Base-by-base conservation (phyloP, 2,888 invertebrate species). In the Cheilosia urbana region DNA sequence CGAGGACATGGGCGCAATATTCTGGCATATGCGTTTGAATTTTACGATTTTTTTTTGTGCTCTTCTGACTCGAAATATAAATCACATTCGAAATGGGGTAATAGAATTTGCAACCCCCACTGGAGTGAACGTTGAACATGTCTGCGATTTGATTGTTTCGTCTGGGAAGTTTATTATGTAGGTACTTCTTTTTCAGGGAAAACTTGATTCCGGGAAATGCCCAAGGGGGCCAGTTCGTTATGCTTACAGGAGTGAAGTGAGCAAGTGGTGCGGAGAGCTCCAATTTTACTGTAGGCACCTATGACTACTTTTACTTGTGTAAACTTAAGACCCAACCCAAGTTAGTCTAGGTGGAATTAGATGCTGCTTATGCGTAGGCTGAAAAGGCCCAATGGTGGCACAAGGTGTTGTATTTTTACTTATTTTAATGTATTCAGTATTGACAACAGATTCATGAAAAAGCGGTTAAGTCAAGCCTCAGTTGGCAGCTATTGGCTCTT, bases 131-230 rank as follows among this genome's bases (percentile, higher is more conserved):
- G 58, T 66, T 45, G 21, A 37, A 62, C 62, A 63, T 66, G 84
- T 81, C 85, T 81, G 71, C 27, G 57, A 77, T 81, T 85, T 81
- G 81, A 85, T 85, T 85, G 81, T 85, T 85, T 72, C 72, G 77
- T 85, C 85, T 81, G 81, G 85, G 77, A 85, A 81, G 81, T 77
- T 85, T 73, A 7, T 2, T 30, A 21, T 1, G 21, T 2, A 21
- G 1, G 21, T 24, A 30, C 0, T 71, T 47, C n/a, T 85, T 68
- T 58, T 47, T 68, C 66, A 30, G 53, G 47, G n/a, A 24, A 53
- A 76, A 81, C 42, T 81, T 85, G 49, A n/a, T 9, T 40, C 40
- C 30, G 13, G 40, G 55, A 66, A 62, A 72, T 11, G 37, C 68
- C 77, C 72, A 47, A 57, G 51, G 68, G 76, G 45, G 72, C 13